A percentile compares a stretch with the other conserved stretches of the same genome.
Evolutionary conservation across 2,113 vertebrate genomes (phyloP).

Genomic region (Cariama cristata): DNA sequence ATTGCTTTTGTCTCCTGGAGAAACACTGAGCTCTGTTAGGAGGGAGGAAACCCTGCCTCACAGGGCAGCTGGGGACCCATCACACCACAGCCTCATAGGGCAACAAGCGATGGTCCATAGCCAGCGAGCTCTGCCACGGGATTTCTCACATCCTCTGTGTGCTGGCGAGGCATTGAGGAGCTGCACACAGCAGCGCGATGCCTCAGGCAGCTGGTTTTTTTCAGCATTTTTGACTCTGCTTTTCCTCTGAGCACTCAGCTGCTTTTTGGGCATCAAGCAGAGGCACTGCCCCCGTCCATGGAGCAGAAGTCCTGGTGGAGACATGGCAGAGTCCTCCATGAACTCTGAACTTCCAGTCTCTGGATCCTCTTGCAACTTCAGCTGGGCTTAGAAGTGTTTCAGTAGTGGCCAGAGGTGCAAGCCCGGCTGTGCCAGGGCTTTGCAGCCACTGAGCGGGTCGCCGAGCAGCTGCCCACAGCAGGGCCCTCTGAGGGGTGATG

Average conservation of each 20-base stretch:
- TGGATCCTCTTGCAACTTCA: neutral
- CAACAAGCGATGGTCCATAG: neutral
- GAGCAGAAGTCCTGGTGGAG: neutral
- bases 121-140: fast-evolving
- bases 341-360: neutral
- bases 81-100: neutral
- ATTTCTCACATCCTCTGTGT: neutral
- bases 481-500: fast-evolving
- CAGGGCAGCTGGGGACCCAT: neutral
- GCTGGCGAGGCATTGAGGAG: fast-evolving
- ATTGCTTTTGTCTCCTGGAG: neutral
- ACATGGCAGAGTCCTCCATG: neutral
- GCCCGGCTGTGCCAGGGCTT: neutral
- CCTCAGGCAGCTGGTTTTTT: neutral
- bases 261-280: neutral
- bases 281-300: neutral
- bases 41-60: neutral
- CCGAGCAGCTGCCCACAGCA: fast-evolving
- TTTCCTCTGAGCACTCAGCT: neutral
- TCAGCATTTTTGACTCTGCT: neutral
- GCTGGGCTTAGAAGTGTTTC: neutral
- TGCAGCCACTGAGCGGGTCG: neutral
- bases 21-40: neutral
- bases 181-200: neutral
- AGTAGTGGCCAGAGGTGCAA: neutral